Base-by-base conservation (phyloP, 2,797 vertebrate species). In the Chelmon rostratus region DNA sequence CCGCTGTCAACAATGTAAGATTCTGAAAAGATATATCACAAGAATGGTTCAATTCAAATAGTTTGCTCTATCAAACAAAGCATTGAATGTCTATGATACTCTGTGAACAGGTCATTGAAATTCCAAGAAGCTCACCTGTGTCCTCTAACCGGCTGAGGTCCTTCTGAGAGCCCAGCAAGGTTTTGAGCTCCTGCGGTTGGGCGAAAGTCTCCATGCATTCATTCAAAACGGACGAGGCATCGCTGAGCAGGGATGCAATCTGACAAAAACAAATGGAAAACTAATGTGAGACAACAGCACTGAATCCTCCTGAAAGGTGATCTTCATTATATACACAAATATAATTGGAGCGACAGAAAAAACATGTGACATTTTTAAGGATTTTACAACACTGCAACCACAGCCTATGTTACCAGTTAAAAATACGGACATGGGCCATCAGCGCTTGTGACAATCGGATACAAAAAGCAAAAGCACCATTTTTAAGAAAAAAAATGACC, bases 121-220 rank as follows among this genome's bases (percentile, higher is more conserved):
- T n/a, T 46, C 3, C 28, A 8, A 75, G 25, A 38, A 62, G 10
- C 91, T 88, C 66, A 95, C 94, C 93, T 5, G 91, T 87, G 54
- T 94, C 85, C 1, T 92, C 92, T 28, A 94, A 73, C 46, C 92
- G 91, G 58, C 71, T 78, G 25, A 93, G 81, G 64, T 93, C 88
- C 80, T 93, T 94, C 52, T 94, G 92, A 62, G 82, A 83, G 62
- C 92, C 91, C 73, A 90, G 79, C 73, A 92, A 25, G 0, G 76
- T 81, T 73, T 90, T 92, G 11, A 94, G 88, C 76, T 91, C 90
- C 59, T 89, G 84, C 3, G 84, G 92, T 40, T 93, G 87, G 63
- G 88, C 49, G 8, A 94, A 89, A 35, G 93, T 84, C 54, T 88
- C 87, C 85, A 94, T 88, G 61, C 86, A 92, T 67, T 93, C 92